These are phyloP conservation scores for Pachyuromys duprasi DNA, from an alignment of 2,797 vertebrate genomes.

Conservation along the genomic window DNA sequence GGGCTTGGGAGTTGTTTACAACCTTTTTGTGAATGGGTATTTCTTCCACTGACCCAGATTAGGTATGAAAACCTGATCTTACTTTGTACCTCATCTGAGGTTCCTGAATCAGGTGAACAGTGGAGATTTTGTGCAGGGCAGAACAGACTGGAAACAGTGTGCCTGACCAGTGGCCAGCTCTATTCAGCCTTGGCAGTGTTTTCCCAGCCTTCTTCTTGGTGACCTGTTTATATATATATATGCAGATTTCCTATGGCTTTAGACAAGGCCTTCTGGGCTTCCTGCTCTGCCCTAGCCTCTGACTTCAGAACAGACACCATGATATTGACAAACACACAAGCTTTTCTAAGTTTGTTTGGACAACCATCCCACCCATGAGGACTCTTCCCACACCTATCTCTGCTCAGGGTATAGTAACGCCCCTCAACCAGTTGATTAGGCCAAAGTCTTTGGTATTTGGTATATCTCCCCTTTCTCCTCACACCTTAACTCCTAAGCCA, in stretches of 20 bases:
- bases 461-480: not conserved
- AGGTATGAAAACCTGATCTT: not conserved
- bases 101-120: not conserved
- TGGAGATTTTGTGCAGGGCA: not conserved
- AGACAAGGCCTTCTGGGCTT: not conserved
- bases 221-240: too few relatives aligned
- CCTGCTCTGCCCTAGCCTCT: not conserved
- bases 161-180: not conserved
- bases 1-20: not conserved
- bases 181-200: not conserved
- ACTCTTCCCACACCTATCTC: not conserved
- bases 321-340: not conserved
- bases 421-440: not conserved
- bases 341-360: not conserved
- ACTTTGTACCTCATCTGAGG: not conserved
- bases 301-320: not conserved
- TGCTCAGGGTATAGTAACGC: not conserved
- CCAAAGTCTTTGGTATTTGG: not conserved
- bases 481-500: not conserved
- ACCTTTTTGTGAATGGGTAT: not conserved
- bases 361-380: rapidly evolving
- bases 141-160: not conserved
- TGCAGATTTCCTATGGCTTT: not conserved
- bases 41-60: not conserved
- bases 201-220: not conserved